A percentile compares a stretch with the other conserved stretches of the same genome.
Evolutionary conservation across 2,113 vertebrate species (phyloP).

Genomic region (Aptenodytes forsteri): DNA sequence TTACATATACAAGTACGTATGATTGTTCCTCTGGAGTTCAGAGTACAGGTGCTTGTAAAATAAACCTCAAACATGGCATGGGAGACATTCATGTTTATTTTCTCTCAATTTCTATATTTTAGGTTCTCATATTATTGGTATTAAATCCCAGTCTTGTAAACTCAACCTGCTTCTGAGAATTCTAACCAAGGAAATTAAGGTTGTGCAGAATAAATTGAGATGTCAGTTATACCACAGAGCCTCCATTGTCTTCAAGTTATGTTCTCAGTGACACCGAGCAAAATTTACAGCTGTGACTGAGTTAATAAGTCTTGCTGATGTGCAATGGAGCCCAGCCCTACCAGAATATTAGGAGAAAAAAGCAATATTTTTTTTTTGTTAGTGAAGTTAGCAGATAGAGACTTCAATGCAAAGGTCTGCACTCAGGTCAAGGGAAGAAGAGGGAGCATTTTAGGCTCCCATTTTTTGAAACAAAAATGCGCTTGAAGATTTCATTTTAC

Average conservation of each 20-base stretch:
- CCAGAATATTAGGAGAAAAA: background rate
- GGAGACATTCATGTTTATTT: background rate
- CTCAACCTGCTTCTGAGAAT: background rate
- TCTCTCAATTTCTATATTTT: background rate
- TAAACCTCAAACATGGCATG: background rate
- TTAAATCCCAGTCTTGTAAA: background rate
- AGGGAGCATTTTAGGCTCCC: background rate
- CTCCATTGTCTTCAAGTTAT: background rate
- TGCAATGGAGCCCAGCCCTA: background rate
- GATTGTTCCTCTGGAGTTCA: background rate
- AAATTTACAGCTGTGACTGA: background rate
- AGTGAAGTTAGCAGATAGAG: background rate
- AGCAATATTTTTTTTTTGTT: background rate
- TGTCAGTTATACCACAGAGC: background rate
- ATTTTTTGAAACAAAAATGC: background rate
- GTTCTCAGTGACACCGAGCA: background rate
- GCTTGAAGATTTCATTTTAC: background rate
- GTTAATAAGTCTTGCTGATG: background rate
- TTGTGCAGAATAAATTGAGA: background rate
- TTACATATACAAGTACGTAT: background rate
- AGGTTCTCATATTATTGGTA: background rate
- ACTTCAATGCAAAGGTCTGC: background rate
- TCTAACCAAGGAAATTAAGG: background rate
- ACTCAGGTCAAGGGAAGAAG: background rate
- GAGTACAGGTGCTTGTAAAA: background rate